Evolutionary conservation across 2,888 invertebrate species (phyloP).

Genomic region (Caenorhabditis sp.): DNA sequence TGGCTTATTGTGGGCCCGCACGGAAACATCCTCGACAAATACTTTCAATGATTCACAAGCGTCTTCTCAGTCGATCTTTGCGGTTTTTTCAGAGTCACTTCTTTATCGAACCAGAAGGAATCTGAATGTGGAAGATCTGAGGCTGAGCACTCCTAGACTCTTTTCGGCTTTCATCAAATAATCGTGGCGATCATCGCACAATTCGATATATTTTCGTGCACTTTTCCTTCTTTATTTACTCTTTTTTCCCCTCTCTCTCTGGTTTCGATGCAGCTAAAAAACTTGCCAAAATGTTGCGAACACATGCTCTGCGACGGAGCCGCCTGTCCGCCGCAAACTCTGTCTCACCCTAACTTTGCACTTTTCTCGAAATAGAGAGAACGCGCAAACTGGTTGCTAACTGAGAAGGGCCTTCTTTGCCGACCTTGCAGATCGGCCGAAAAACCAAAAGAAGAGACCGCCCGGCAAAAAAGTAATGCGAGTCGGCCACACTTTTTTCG

Average conservation of each 20-base stretch:
- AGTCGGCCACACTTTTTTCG: conserved; percentile 18
- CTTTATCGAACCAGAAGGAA: too few relatives aligned
- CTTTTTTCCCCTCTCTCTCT: background rate
- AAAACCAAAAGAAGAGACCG: too few relatives aligned
- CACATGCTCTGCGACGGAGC: conserved; percentile 25
- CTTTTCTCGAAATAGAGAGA: conserved; percentile 39
- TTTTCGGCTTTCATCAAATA: background rate
- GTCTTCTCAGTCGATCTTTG: too few relatives aligned
- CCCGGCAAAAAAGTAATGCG: conserved; percentile 33
- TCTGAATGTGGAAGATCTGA: too few relatives aligned
- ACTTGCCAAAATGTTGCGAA: conserved; percentile 36
- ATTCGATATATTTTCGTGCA: background rate
- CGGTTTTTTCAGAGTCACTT: too few relatives aligned
- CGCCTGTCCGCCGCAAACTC: background rate
- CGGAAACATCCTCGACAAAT: too few relatives aligned
- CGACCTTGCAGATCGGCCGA: conserved; percentile 34
- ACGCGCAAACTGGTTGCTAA: conserved; percentile 15
- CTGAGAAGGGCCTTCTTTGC: conserved; percentile 17
- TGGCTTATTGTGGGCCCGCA: too few relatives aligned
- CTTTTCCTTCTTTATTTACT: background rate
- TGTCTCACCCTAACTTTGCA: conserved; percentile 27
- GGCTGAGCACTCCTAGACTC: too few relatives aligned
- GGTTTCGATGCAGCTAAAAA: conserved; percentile 23
- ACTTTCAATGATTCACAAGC: too few relatives aligned
- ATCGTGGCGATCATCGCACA: conserved; percentile 4